A percentile compares a stretch with the other conserved stretches of the same genome.
phyloP scores from a whole-genome alignment of 2,797 vertebrate species.

The Diplodus puntazzo region DNA sequence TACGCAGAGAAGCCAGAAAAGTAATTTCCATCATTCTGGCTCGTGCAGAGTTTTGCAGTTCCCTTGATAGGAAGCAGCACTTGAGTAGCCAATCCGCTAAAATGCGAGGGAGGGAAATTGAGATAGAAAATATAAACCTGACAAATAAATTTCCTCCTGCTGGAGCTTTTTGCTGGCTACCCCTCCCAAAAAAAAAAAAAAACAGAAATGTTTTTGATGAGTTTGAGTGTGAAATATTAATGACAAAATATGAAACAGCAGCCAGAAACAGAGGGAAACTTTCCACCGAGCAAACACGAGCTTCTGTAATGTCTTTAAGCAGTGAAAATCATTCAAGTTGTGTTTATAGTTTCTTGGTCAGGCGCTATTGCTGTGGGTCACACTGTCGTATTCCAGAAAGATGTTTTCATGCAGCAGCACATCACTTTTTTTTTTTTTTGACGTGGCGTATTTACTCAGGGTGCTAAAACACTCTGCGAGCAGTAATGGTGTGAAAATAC shows the following conservation, averaged over 20 bases:
- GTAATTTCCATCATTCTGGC: slow-evolving; percentile 68
- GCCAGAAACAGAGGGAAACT: not conserved
- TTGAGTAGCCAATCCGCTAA: slow-evolving; percentile 60
- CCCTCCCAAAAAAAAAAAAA: slow-evolving; percentile 8
- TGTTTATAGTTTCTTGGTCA: slow-evolving; percentile 56
- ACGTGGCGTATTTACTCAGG: slow-evolving; percentile 44
- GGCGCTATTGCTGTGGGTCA: slow-evolving; percentile 36
- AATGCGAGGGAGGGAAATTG: slow-evolving; percentile 51
- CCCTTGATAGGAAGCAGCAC: slow-evolving; percentile 61
- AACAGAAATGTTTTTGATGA: slow-evolving; percentile 35
- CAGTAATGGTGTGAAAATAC: slow-evolving; percentile 68
- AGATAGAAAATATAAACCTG: slow-evolving; percentile 52
- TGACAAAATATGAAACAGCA: slow-evolving; percentile 30
- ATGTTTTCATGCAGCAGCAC: slow-evolving; percentile 43
- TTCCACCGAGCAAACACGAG: slow-evolving; percentile 13
- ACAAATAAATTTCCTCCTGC: slow-evolving; percentile 53
- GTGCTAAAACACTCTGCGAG: slow-evolving; percentile 66
- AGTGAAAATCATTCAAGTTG: slow-evolving; percentile 19
- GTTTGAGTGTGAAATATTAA: slow-evolving; percentile 56
- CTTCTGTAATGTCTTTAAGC: slow-evolving; percentile 13
- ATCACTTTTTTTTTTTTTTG: slow-evolving; percentile 30
- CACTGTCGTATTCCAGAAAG: slow-evolving; percentile 30
- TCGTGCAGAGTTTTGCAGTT: slow-evolving; percentile 51
- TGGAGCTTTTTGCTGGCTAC: slow-evolving; percentile 20
- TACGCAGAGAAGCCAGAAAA: slow-evolving; percentile 65